phyloP scores from a whole-genome alignment of 2,113 vertebrate species.

The Xenopus laevis region DNA sequence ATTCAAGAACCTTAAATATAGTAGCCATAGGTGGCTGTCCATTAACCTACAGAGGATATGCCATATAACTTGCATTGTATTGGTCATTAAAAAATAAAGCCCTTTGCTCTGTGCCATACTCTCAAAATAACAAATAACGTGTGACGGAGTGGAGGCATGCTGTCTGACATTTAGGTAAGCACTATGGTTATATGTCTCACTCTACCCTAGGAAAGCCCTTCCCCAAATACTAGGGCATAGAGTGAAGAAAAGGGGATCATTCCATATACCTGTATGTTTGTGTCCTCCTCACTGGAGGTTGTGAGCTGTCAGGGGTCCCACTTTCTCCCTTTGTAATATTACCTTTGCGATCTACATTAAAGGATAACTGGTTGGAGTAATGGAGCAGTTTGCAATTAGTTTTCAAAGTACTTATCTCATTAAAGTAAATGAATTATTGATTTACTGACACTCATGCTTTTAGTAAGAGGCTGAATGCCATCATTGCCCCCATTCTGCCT shows the following conservation, averaged over 20 bases:
- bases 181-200: too few relatives aligned
- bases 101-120: too few relatives aligned
- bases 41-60: too few relatives aligned
- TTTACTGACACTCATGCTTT: slow-evolving; percentile 92
- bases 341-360: slow-evolving; percentile 73
- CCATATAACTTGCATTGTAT: too few relatives aligned
- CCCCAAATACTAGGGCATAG: not conserved
- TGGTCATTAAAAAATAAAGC: too few relatives aligned
- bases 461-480: slow-evolving; percentile 78
- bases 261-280: not conserved
- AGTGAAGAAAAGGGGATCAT: too few relatives aligned
- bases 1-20: too few relatives aligned
- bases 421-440: slow-evolving; percentile 99
- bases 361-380: slow-evolving; percentile 76
- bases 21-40: too few relatives aligned
- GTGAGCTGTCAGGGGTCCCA: slow-evolving; percentile 20
- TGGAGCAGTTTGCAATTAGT: slow-evolving; percentile 92
- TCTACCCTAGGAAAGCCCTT: not conserved
- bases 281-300: not conserved
- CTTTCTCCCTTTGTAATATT: slow-evolving; percentile 58
- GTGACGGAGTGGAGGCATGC: too few relatives aligned
- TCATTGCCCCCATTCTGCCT: slow-evolving; percentile 67
- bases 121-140: too few relatives aligned
- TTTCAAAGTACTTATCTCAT: slow-evolving; percentile 97
- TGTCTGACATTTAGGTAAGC: too few relatives aligned